These are phyloP conservation scores for Sepiola atlantica DNA, from an alignment of 2,888 invertebrate genomes.

Conservation along the genomic window DNA sequence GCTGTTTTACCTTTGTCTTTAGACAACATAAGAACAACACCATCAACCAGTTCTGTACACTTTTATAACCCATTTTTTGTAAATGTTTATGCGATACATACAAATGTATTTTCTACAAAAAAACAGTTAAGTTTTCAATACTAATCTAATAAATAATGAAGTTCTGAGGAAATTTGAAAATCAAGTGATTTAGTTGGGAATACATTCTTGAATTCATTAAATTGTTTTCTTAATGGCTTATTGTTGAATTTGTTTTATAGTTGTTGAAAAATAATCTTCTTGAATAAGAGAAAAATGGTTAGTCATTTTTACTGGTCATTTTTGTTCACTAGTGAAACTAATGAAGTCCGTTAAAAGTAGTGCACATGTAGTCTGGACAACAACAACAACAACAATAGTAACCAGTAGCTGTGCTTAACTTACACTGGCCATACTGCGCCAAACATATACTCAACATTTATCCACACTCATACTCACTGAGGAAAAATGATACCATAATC, in stretches of 20 bases:
- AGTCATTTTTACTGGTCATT: slow-evolving; percentile 21
- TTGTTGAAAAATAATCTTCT: neutral
- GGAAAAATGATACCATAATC: neutral
- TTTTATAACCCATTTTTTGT: slow-evolving; percentile 13
- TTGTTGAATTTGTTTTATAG: neutral
- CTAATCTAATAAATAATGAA: slow-evolving; percentile 21
- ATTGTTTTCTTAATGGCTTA: neutral
- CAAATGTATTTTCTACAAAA: slow-evolving; percentile 20
- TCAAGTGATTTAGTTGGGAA: neutral
- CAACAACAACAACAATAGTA: slow-evolving; percentile 32
- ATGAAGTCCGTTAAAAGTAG: neutral
- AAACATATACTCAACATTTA: slow-evolving; percentile 1
- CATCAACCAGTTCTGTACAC: slow-evolving; percentile 32
- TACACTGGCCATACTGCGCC: slow-evolving; percentile 19
- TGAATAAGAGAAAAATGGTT: neutral
- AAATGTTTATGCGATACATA: slow-evolving; percentile 32
- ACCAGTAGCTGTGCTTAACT: slow-evolving; percentile 32
- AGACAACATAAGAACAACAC: slow-evolving; percentile 1
- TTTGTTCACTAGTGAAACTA: slow-evolving; percentile 32
- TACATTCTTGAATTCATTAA: neutral
- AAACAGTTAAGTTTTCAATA: neutral
- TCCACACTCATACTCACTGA: neutral
- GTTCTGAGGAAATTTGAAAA: neutral
- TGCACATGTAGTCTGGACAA: slow-evolving; percentile 32
- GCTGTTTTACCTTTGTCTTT: slow-evolving; percentile 32